Base-by-base conservation (phyloP, 1,140 invertebrate genomes). In the Nixonia krombeini region DNA sequence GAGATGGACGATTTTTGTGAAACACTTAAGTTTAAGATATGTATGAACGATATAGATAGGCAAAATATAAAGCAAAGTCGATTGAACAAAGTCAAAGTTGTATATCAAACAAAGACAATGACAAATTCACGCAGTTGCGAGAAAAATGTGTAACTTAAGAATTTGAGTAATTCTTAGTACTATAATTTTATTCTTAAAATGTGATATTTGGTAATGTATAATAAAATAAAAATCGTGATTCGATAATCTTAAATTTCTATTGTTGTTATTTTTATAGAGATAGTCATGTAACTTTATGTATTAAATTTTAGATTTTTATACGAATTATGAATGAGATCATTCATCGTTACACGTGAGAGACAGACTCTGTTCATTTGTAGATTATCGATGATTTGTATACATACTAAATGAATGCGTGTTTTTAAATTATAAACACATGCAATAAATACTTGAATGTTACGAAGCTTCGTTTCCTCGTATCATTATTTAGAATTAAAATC, bases 271-370 rank as follows among this genome's bases (percentile, higher is more conserved):
- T 70, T 70, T 65, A 65, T 62, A 57, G 64, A 70, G 40, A 52
- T 61, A 65, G 37, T 13, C 4, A 37, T 7, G 31, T 33, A 33
- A 33, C 31, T 4, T 64, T 70, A 64, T 70, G 63, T 55, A 70
- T 70, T 70, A 46, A 64, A 64, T 49, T 70, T 61, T 65, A 70
- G 31, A 70, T 65, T 70, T 70, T 70, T 70, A 70, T 70, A 70
- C 66, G 59, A 70, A 61, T 64, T 56, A 70, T 58, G 49, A 70
- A 40, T 40, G 37, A 18, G 18, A 40, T 5, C 18, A 40, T 40
- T 40, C 13, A 40, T 40, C 37, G 16, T 40, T 40, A 40, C 17
- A 40, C 1, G 16, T 40, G 18, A 40, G 17, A 8, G n/a, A 18
- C 18, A 40, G 13, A 13, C 16, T 18, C 18, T 40, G 33, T 35